These are phyloP conservation scores for Argyra leucocephala DNA, from an alignment of 2,888 invertebrate species.

Conservation along the genomic window DNA sequence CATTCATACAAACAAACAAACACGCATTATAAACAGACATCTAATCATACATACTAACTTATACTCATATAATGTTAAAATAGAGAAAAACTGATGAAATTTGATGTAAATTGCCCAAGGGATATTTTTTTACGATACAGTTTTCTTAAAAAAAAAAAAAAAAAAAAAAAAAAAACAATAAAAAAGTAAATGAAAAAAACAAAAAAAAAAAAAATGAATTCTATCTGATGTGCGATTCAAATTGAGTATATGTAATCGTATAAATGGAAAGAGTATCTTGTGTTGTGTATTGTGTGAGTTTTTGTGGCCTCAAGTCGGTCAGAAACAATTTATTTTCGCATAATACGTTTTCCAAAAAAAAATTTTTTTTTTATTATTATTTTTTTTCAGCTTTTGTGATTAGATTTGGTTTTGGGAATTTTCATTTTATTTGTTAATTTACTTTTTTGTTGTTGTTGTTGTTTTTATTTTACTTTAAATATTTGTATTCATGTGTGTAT, in stretches of 20 bases:
- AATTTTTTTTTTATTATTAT: neutral
- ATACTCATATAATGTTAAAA: no score
- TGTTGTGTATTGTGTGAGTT: neutral
- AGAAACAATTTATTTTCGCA: slow-evolving; percentile 6
- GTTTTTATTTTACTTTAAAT: no score
- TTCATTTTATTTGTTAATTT: neutral
- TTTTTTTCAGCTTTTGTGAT: neutral
- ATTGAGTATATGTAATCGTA: no score
- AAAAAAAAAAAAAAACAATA: neutral
- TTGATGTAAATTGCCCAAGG: slow-evolving; percentile 6
- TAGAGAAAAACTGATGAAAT: neutral
- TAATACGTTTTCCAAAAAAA: neutral
- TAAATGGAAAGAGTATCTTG: neutral
- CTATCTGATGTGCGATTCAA: no score
- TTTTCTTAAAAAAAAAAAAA: neutral
- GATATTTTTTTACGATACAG: slow-evolving; percentile 1
- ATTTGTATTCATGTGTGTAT: no score
- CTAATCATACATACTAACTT: no score
- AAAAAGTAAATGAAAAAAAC: neutral
- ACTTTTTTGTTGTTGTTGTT: no score
- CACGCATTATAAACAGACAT: no score
- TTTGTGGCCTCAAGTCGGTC: slow-evolving; percentile 3
- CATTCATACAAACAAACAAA: no score
- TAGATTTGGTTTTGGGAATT: neutral
- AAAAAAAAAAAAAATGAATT: neutral